phyloP scores from a whole-genome alignment of 2,888 invertebrate genomes.

The Byasa hedistus region DNA sequence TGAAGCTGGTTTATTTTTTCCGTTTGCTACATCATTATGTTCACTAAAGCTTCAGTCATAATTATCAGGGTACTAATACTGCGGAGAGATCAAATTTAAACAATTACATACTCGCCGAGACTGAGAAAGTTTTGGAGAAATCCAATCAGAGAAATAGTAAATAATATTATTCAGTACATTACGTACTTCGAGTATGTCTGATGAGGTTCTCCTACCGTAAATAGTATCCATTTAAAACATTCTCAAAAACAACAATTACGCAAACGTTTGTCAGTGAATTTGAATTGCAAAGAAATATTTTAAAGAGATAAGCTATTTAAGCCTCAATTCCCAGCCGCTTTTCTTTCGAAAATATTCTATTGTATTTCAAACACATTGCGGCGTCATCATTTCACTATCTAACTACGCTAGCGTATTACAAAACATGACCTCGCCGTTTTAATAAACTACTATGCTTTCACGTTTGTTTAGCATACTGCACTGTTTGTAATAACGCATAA shows the following conservation, averaged over 20 bases:
- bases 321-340: conserved; percentile 10
- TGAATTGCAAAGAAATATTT: neutral
- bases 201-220: no score
- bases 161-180: no score
- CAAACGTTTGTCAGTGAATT: neutral
- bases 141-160: no score
- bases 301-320: neutral
- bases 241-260: neutral
- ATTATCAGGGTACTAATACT: no score
- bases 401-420: conserved; percentile 23
- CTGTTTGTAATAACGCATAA: conserved; percentile 12
- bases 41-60: no score
- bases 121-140: no score
- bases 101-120: no score
- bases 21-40: neutral
- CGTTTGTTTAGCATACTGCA: conserved; percentile 20
- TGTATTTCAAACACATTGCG: conserved; percentile 11
- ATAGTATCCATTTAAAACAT: neutral
- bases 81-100: no score
- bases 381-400: conserved; percentile 27
- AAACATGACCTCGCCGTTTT: conserved; percentile 27
- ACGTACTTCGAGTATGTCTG: no score
- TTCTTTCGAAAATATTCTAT: conserved; percentile 21
- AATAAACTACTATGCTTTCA: conserved; percentile 30
- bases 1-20: neutral